phyloP scores from a whole-genome alignment of 2,888 invertebrate genomes.

The Resseliella maxima region DNA sequence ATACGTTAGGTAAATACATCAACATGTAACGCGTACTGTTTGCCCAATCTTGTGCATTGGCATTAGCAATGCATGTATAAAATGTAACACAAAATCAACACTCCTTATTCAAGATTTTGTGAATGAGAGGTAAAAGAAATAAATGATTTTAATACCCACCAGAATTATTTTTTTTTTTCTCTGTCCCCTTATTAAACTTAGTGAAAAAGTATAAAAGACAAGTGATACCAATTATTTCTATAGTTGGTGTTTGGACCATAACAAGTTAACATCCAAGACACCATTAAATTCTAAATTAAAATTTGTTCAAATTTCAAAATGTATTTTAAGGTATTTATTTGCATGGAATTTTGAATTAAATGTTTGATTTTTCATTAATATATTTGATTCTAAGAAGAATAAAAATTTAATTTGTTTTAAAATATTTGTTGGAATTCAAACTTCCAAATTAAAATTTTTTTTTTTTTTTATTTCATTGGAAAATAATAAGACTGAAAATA shows the following conservation, averaged over 20 bases:
- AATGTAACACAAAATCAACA: neutral
- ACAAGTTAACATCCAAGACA: neutral
- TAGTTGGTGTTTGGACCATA: constrained; percentile 38
- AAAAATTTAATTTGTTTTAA: too few relatives aligned
- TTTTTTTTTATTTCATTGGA: too few relatives aligned
- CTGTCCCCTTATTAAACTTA: neutral
- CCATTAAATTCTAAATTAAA: neutral
- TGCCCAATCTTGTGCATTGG: neutral
- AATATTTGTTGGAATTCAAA: too few relatives aligned
- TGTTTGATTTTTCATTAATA: too few relatives aligned
- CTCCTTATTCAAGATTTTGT: neutral
- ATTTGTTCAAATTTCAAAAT: constrained; percentile 12
- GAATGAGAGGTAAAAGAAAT: neutral
- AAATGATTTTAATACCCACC: constrained; percentile 18
- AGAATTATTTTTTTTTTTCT: constrained; percentile 10
- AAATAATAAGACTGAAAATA: too few relatives aligned
- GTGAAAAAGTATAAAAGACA: constrained; percentile 46
- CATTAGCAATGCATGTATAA: neutral
- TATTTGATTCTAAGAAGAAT: too few relatives aligned
- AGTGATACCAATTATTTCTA: constrained; percentile 41
- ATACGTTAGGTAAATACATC: constrained; percentile 45
- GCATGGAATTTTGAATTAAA: neutral
- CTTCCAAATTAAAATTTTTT: too few relatives aligned
- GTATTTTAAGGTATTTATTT: constrained; percentile 21
- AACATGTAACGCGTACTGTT: neutral